Evolutionary conservation across 1,140 invertebrate genomes (phyloP), one percentile per base, ranked within the genome.

Genomic region (Triops cancriformis): DNA sequence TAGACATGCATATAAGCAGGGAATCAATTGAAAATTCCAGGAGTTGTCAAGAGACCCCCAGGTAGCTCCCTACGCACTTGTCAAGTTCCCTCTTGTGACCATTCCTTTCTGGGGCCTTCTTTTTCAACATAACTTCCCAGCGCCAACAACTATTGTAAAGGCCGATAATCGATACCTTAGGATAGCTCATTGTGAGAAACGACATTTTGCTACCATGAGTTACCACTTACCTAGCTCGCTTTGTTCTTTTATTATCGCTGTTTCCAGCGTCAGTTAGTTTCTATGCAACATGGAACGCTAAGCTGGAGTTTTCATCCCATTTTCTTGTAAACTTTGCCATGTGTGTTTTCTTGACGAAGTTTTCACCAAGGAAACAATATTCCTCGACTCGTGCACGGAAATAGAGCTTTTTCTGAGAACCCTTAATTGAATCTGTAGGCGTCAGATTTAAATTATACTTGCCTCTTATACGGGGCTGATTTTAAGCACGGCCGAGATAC

Each of bases 61-160:
- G 51, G 51, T 64, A 64, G 51, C 51, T 64, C 51, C 51, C n/a
- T 64, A 23, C 51, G 14, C 51, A 64, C 51, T n/a, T 64, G 51
- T 64, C 51, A 64, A 64, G 51, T 64, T 23, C 51, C 51, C 51
- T 64, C 51, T 64, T 64, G 23, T 23, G 51, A 64, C 23, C 51
- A 64, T 64, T 64, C 51, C 18, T 64, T 64, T 64, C 23, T 7
- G 31, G 31, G 31, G 31, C 14, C 51, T 18, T 64, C 23, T 64
- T 64, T 11, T 18, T 23, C 14, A 18, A 64, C 51, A 64, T n/a
- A 18, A n/a, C 23, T 23, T 64, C 51, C 5, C 11, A n/a, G 18
- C 14, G 14, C 51, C 18, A 64, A 64, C 51, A 64, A 64, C 51
- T 5, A 1, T 3, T 23, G 10, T 23, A 14, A 23, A 4, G 51